Percentiles rank a stretch among this genome's conserved stretches.
phyloP scores from a whole-genome alignment of 2,113 vertebrate genomes.

The Nannobrachium achirus region DNA sequence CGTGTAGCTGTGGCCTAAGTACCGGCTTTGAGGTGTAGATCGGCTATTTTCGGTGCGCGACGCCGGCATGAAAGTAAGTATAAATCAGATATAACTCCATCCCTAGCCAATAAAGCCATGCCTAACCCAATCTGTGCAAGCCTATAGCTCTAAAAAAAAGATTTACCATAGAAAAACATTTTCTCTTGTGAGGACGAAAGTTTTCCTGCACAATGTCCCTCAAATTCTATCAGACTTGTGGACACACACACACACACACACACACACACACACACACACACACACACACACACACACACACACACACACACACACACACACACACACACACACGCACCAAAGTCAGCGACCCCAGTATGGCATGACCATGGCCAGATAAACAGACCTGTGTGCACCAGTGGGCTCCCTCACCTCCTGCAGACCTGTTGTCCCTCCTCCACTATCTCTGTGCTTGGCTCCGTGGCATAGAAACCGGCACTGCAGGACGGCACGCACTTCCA shows the following conservation, averaged over 20 bases:
- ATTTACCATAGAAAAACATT: too few species aligned
- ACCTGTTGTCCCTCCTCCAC: conserved; percentile 75
- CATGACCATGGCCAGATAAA: conserved; percentile 71
- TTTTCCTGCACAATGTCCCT: background rate
- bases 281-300: conserved; percentile 22
- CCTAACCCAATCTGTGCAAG: too few species aligned
- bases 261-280: conserved; percentile 13
- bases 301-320: background rate
- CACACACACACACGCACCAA: conserved; percentile 5
- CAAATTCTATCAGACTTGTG: background rate
- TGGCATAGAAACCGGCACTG: conserved; percentile 85
- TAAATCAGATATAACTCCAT: too few species aligned
- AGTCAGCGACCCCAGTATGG: conserved; percentile 45
- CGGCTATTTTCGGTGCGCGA: too few species aligned
- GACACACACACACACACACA: conserved; percentile 34
- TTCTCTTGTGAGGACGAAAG: too few species aligned
- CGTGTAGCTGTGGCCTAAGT: too few species aligned
- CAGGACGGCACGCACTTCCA: conserved; percentile 91
- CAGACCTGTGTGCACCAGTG: conserved; percentile 67
- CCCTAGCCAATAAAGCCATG: too few species aligned
- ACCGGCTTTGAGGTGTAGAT: background rate
- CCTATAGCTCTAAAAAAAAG: too few species aligned
- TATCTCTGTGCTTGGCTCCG: conserved; percentile 77
- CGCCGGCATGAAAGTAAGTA: too few species aligned
- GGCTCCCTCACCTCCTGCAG: conserved; percentile 92